These are phyloP conservation scores for Astatotilapia flaviijosephi DNA, from an alignment of 2,113 vertebrate species.

Conservation along the genomic window DNA sequence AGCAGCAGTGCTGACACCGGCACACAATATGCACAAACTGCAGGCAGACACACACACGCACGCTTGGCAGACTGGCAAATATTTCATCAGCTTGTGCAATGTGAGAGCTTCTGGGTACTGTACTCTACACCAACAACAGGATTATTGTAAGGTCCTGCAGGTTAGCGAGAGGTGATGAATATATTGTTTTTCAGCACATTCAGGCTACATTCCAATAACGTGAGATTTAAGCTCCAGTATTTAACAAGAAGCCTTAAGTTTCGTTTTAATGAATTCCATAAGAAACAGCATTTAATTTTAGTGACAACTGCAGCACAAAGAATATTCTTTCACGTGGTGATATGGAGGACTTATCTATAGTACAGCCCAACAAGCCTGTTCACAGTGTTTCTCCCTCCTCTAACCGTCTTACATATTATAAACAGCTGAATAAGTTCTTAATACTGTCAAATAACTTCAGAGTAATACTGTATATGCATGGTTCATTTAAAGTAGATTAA, in stretches of 20 bases:
- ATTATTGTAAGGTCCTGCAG: neutral
- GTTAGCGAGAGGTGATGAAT: neutral
- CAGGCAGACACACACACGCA: neutral
- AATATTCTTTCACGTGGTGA: neutral
- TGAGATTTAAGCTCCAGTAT: neutral
- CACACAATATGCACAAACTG: neutral
- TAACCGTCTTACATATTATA: neutral
- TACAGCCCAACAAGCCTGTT: neutral
- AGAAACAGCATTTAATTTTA: neutral
- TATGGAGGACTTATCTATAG: neutral
- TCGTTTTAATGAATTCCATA: neutral
- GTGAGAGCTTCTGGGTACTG: neutral
- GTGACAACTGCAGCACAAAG: conserved; percentile 1
- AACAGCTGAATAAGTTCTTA: neutral
- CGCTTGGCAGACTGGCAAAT: conserved; percentile 23
- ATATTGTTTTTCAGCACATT: neutral
- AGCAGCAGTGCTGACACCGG: conserved; percentile 35
- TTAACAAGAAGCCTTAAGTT: neutral
- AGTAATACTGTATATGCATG: neutral
- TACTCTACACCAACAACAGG: neutral
- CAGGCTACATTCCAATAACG: neutral
- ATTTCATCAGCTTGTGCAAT: conserved; percentile 35
- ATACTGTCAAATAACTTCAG: neutral
- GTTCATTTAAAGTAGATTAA: conserved; percentile 34
- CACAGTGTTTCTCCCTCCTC: neutral